phyloP scores from a whole-genome alignment of 2,888 invertebrate species.

The Balanococcus diminutus region DNA sequence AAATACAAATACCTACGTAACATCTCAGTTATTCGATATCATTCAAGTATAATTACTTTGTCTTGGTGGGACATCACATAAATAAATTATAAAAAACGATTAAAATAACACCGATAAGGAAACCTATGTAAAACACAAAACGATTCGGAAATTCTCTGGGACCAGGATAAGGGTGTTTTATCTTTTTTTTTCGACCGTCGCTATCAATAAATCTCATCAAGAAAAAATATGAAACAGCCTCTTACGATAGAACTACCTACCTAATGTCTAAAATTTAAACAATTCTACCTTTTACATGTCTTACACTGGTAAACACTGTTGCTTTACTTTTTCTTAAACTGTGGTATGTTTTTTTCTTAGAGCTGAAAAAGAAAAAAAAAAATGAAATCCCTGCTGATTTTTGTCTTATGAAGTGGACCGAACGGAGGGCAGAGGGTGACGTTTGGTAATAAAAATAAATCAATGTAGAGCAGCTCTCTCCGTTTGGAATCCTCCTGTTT shows the following conservation, averaged over 20 bases:
- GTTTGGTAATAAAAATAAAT: conserved; percentile 53
- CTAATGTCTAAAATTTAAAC: conserved; percentile 47
- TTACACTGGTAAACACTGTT: conserved; percentile 44
- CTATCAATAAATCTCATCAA: conserved; percentile 39
- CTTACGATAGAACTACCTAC: background rate
- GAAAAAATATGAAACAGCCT: background rate
- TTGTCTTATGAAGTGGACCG: conserved; percentile 36
- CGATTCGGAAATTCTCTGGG: background rate
- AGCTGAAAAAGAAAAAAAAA: background rate
- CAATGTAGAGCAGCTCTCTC: conserved; percentile 51
- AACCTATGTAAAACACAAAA: background rate
- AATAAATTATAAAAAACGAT: conserved; percentile 22
- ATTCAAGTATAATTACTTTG: background rate
- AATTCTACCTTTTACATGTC: conserved; percentile 43
- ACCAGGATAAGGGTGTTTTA: conserved; percentile 3
- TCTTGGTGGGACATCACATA: background rate
- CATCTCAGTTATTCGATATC: background rate
- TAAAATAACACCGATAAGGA: conserved; percentile 25
- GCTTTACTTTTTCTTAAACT: conserved; percentile 41
- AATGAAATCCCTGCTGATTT: conserved; percentile 52
- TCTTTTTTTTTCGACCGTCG: background rate
- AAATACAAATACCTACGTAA: background rate
- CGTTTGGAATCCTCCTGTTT: conserved; percentile 22
- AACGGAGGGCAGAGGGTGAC: conserved; percentile 3
- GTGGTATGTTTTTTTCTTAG: background rate